phyloP scores from a whole-genome alignment of 2,888 invertebrate species.

The Synergus japonicus region DNA sequence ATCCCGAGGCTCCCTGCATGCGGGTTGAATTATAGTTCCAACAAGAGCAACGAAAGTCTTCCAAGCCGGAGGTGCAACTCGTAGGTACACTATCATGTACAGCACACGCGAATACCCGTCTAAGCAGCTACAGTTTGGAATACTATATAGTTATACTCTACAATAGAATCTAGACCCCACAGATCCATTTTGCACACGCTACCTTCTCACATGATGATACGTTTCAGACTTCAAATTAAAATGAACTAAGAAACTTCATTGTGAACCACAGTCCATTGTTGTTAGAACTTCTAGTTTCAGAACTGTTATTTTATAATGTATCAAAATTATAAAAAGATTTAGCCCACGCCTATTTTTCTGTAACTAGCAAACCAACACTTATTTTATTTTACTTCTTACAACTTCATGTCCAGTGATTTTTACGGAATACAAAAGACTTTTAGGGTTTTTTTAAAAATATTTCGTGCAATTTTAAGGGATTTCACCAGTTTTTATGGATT shows the following conservation, averaged over 20 bases:
- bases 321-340: no score
- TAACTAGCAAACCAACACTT: no score
- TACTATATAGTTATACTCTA: not conserved
- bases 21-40: conserved; percentile 47
- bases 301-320: no score
- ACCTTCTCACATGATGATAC: conserved; percentile 24
- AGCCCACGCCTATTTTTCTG: no score
- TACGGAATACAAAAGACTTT: no score
- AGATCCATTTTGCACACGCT: conserved; percentile 23
- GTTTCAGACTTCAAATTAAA: conserved; percentile 20
- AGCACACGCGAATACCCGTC: conserved; percentile 24
- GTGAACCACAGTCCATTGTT: not conserved
- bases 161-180: conserved; percentile 5
- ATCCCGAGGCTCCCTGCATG: conserved; percentile 31
- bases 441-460: no score
- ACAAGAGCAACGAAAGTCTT: conserved; percentile 48
- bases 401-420: no score
- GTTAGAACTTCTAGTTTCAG: not conserved
- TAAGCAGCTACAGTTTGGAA: conserved; percentile 26
- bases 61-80: conserved; percentile 43
- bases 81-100: conserved; percentile 18
- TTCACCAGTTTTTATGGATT: no score
- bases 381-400: no score
- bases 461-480: no score
- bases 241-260: conserved; percentile 1